These are phyloP conservation scores for Hylyphantes graminicola DNA, from an alignment of 1,140 invertebrate species.

Conservation along the genomic window DNA sequence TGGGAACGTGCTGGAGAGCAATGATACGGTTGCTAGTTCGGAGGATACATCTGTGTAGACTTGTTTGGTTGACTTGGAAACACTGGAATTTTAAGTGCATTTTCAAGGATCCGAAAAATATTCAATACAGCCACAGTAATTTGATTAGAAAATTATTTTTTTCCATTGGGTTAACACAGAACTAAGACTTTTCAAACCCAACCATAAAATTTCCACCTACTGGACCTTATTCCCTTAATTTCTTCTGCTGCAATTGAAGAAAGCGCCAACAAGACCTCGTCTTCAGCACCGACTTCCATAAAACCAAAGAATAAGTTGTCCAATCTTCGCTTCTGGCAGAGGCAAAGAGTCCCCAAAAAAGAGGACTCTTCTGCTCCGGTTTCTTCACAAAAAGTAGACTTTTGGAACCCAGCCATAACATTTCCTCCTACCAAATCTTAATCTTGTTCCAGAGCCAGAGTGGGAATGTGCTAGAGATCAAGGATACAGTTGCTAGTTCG, in stretches of 20 bases:
- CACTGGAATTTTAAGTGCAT: too few relatives aligned
- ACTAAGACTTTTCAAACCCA: not conserved
- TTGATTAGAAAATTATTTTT: too few relatives aligned
- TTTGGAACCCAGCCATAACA: conserved; percentile 10
- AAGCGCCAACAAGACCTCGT: not conserved
- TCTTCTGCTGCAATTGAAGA: not conserved
- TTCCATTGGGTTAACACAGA: too few relatives aligned
- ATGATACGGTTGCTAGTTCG: not conserved
- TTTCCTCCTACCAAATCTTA: too few relatives aligned
- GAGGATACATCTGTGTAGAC: conserved; percentile 33
- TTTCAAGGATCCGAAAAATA: too few relatives aligned
- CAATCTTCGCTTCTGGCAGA: conserved; percentile 18
- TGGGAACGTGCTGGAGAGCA: conserved; percentile 16
- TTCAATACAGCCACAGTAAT: too few relatives aligned
- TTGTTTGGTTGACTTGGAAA: too few relatives aligned
- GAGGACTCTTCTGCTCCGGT: conserved; percentile 12
- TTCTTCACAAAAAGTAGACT: not conserved
- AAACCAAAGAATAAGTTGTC: conserved; percentile 13
- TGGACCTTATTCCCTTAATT: not conserved
- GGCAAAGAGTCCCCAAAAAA: conserved; percentile 1
- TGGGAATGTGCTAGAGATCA: too few relatives aligned
- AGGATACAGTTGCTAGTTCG: too few relatives aligned
- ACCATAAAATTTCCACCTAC: conserved; percentile 20
- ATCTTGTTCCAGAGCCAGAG: too few relatives aligned
- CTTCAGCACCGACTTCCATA: not conserved